Evolutionary conservation across 1,140 invertebrate genomes (phyloP), one percentile per base, ranked within the genome.

Genomic region (Aleiodes sp.): DNA sequence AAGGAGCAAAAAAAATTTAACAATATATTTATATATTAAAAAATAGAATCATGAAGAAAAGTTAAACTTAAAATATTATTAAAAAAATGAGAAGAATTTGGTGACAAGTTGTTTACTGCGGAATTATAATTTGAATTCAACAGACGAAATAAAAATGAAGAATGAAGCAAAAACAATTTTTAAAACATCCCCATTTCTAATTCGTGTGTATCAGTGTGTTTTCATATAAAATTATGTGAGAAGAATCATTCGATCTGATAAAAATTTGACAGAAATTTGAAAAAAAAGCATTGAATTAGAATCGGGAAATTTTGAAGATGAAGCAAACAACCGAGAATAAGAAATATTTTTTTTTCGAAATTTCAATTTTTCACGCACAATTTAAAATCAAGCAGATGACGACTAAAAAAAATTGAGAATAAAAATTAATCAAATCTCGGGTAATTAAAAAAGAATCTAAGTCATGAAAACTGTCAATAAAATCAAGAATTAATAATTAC

Each of bases 11-110:
- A 69, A 69, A 59, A 76, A 74, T 77, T 79, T 70, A 72, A 80
- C 74, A 74, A 80, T 82, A 76, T 81, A 81, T 82, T 82, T 81
- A 79, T 82, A 75, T 76, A 78, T 80, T 64, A 29, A 39, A 26
- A 19, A 56, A 12, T 35, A 56, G 12, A 41, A 66, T 33, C 24
- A 43, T 29, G 28, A 29, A 14, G 29, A 10, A 28, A 28, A 31
- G n/a, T n/a, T 4, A 59, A 59, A 33, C 14, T n/a, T 29, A 59
- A 4, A 43, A 31, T 24, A 26, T 14, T 46, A 16, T 56, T 33
- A 33, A 4, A 43, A 21, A n/a, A 28, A 1, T 65, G 19, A 28
- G n/a, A 33, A 16, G n/a, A 46, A 46, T 43, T 65, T 52, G 64
- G 52, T 52, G 43, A 43, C 43, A 57, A 66, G 21, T 31, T 52